Evolutionary conservation across 2,797 vertebrate genomes (phyloP).

Genomic region (Balearica regulorum): DNA sequence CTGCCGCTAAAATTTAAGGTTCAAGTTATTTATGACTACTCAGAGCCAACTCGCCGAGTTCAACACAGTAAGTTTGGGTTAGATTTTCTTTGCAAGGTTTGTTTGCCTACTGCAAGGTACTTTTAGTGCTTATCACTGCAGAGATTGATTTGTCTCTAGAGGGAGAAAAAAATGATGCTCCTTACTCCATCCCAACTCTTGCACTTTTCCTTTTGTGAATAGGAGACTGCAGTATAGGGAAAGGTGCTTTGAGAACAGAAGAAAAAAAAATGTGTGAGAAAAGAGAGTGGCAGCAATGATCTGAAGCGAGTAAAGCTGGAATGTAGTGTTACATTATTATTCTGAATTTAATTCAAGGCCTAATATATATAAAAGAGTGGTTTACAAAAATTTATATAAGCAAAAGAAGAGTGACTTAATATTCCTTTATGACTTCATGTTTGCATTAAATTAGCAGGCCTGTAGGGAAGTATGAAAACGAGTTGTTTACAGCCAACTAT

Average conservation of each 20-base stretch:
- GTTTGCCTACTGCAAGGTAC: not conserved
- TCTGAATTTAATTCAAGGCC: not conserved
- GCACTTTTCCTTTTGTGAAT: not conserved
- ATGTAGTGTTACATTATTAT: not conserved
- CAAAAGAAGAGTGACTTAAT: not conserved
- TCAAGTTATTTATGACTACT: not conserved
- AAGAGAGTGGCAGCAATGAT: not conserved
- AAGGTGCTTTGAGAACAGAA: not conserved
- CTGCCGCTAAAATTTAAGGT: not conserved
- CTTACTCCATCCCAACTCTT: not conserved
- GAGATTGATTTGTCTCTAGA: not conserved
- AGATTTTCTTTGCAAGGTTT: not conserved
- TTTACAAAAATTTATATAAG: not conserved
- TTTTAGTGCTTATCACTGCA: not conserved
- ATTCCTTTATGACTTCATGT: not conserved
- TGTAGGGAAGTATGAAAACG: fast-evolving
- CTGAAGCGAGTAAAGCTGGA: not conserved
- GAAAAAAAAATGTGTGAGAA: not conserved
- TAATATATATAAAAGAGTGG: not conserved
- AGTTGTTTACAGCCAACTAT: not conserved
- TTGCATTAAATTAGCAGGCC: not conserved
- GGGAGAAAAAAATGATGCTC: not conserved
- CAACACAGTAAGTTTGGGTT: not conserved
- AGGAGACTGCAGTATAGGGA: not conserved
- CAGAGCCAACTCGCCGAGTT: fast-evolving